Base-by-base conservation (phyloP, 2,113 vertebrate genomes). In the Pyrgilauda ruficollis region DNA sequence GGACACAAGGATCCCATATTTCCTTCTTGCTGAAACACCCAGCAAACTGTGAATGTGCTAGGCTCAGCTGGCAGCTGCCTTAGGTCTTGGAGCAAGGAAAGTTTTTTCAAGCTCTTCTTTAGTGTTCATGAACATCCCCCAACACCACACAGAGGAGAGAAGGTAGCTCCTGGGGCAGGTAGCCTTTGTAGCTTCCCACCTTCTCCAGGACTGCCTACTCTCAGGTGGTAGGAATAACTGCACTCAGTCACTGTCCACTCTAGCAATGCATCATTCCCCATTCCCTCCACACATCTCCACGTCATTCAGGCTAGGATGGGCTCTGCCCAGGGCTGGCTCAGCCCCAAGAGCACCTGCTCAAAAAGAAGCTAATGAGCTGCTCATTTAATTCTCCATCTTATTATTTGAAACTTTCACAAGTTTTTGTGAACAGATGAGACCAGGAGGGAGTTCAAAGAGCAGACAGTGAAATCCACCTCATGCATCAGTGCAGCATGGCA, bases 401-500 rank as follows among this genome's bases (percentile, higher is more conserved):
- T 17, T 49, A 20, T 27, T 13, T 12, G 35, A 76, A 82, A 46
- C 4, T 70, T 69, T 11, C 9, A 28, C 7, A 43, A 56, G 53
- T 8, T 87, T 77, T 55, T 35, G 47, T 50, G 33, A 67, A 23
- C 33, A 50, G 46, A 49, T 1, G 5, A 84, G 50, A 30, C 5
- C 28, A 72, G 43, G 30, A 84, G 10, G 23, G 17, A 58, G 35
- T 39, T 61, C 22, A 53, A 56, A 33, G 17, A 73, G 4, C 3
- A n/a, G n/a, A 2, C 35, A 20, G 26, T 6, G 31, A 73, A 66
- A 61, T 9, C 18, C 27, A 13, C 15, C 10, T 49, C 5, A 0
- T 2, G 10, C 20, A 15, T 0, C 23, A 66, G 69, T 12, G 22
- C 62, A 39, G 74, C 31, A 22, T 0, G 0, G 76, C 75, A 62